phyloP scores from a whole-genome alignment of 2,888 invertebrate genomes.

The Heliconius charithonia region DNA sequence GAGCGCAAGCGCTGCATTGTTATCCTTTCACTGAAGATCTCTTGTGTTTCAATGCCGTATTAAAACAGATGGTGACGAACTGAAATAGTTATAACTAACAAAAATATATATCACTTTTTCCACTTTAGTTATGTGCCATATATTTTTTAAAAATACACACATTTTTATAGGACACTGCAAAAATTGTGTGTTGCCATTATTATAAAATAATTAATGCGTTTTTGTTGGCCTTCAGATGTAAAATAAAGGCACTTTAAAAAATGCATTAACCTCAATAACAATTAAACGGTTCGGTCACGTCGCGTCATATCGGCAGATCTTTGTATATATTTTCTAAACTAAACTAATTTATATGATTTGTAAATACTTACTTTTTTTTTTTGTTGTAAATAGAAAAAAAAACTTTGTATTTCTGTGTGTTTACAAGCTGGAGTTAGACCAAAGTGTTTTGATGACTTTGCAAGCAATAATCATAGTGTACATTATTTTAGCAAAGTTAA shows the following conservation, averaged over 20 bases:
- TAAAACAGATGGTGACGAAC: slow-evolving; percentile 66
- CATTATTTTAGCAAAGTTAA: slow-evolving; percentile 73
- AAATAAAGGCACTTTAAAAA: slow-evolving; percentile 76
- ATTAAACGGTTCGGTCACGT: slow-evolving; percentile 67
- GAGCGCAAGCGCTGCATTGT: slow-evolving; percentile 76
- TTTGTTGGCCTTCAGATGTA: slow-evolving; percentile 73
- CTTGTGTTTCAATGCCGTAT: slow-evolving; percentile 80
- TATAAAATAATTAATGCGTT: slow-evolving; percentile 59
- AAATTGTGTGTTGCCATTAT: slow-evolving; percentile 72
- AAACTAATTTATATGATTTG: slow-evolving; percentile 59
- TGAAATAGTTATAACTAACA: slow-evolving; percentile 59
- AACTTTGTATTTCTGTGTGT: slow-evolving; percentile 62
- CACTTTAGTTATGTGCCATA: slow-evolving; percentile 59
- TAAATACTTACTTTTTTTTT: slow-evolving; percentile 40
- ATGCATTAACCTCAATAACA: slow-evolving; percentile 62
- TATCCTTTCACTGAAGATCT: slow-evolving; percentile 84
- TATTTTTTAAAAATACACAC: slow-evolving; percentile 63
- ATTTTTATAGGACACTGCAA: slow-evolving; percentile 80
- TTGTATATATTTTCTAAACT: slow-evolving; percentile 75
- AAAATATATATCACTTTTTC: slow-evolving; percentile 6
- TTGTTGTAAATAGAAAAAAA: slow-evolving; percentile 46
- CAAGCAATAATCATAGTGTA: slow-evolving; percentile 57
- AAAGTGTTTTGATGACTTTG: slow-evolving; percentile 84
- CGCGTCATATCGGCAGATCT: slow-evolving; percentile 80
- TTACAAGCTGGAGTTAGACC: slow-evolving; percentile 87